Percentiles rank a stretch among this genome's conserved stretches.
Conservation (phyloP, 2,113 vertebrate genomes). For the Phyllostomus discolor region DNA sequence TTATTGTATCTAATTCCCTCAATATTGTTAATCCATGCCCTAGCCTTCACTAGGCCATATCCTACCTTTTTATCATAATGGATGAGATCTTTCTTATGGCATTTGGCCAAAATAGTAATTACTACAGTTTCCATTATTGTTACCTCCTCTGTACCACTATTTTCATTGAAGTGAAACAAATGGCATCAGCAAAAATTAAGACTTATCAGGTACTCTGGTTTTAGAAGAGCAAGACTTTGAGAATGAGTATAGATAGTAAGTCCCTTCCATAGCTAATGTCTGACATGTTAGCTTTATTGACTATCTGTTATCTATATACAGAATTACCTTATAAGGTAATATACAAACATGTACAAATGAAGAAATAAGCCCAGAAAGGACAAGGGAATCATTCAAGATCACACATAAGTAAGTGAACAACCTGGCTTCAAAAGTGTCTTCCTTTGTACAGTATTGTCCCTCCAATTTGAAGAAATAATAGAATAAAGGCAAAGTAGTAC, state of each 20-base stretch:
- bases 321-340: not conserved
- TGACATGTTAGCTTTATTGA: conserved; percentile 20
- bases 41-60: not conserved
- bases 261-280: not conserved
- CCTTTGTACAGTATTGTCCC: not conserved
- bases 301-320: conserved; percentile 15
- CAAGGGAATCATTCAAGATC: not conserved
- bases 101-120: not conserved
- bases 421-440: not conserved
- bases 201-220: not conserved
- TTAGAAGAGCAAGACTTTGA: not conserved
- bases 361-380: not conserved
- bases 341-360: not conserved
- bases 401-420: not conserved
- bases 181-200: not conserved
- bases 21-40: not conserved
- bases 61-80: not conserved
- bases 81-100: not conserved
- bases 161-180: not conserved
- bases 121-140: conserved; percentile 1
- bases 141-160: not conserved
- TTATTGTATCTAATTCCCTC: not conserved
- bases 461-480: not conserved
- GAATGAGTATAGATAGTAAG: not conserved
- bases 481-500: not conserved